Evolutionary conservation across 2,888 invertebrate species (phyloP), one percentile per base, ranked within the genome.

Genomic region (Cetonia aurata): DNA sequence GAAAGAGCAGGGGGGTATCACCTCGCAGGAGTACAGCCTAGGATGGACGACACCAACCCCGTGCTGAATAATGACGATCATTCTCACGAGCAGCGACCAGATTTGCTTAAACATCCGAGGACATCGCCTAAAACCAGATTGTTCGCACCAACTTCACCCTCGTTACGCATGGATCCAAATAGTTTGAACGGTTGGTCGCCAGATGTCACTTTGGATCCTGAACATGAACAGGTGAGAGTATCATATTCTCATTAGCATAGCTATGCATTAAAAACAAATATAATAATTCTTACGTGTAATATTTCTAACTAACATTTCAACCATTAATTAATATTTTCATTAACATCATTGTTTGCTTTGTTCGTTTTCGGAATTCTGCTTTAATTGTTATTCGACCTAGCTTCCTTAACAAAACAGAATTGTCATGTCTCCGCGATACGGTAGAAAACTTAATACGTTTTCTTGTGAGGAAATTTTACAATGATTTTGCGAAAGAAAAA

Each of bases 31-130:
- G 74, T 78, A 10, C 76, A 80, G 69, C 76, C 77, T 1, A 80
- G 81, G 46, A 86, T 87, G 0, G 86, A 87, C 3, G 82, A 81
- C 12, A 74, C 78, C 0, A 79, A 76, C 69, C 80, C 81, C 0
- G 80, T 82, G 37, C 83, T 81, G 62, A 77, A 84, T 3, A 87
- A 87, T 0, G 90, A 91, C 72, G 90, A 91, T 75, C 90, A 90
- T 75, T 90, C 90, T 0, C 90, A 91, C 76, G 91, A 91, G 75
- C 89, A 89, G 74, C 80, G 88, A n/a, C 90, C 89, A 3, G 85
- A 88, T 69, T 79, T 79, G 48, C 77, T 78, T 1, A 79, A 80
- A 67, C 82, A 82, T 60, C 71, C 73, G 9, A 81, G 80, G 33
- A 78, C 79, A 8, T 80, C 79, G 13, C 76, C 78, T 0, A 80